These are phyloP conservation scores for Syngnathus floridae DNA, from an alignment of 2,113 vertebrate genomes.

Conservation along the genomic window DNA sequence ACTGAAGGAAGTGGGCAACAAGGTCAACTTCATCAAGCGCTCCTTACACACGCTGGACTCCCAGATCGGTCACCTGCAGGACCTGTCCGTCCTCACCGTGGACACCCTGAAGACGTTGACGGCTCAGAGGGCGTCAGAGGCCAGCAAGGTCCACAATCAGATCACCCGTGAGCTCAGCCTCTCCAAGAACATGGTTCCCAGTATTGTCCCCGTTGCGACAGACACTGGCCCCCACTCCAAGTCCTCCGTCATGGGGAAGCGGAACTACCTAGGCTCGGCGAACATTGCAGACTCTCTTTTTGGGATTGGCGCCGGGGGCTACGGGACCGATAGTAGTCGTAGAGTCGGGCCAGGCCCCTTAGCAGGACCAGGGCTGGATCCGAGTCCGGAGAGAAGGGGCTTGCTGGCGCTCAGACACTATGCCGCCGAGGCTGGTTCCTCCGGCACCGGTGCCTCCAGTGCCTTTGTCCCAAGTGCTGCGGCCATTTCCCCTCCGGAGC, in stretches of 20 bases:
- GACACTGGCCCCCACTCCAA: conserved; percentile 79
- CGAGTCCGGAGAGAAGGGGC: conserved; percentile 72
- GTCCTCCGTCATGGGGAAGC: conserved; percentile 83
- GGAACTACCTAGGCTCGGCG: conserved; percentile 78
- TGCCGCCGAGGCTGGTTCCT: conserved; percentile 83
- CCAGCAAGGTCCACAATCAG: conserved; percentile 95
- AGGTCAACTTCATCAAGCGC: conserved; percentile 96
- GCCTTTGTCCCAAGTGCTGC: conserved; percentile 55
- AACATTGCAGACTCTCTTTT: conserved; percentile 84
- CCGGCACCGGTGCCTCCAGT: conserved; percentile 77
- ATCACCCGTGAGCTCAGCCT: conserved; percentile 93
- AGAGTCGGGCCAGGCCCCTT: conserved; percentile 52
- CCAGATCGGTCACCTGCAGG: conserved; percentile 97
- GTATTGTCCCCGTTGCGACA: conserved; percentile 76
- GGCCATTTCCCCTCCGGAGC: conserved; percentile 73
- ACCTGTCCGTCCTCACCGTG: conserved; percentile 92
- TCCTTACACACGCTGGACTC: conserved; percentile 95
- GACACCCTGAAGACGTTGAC: conserved; percentile 98
- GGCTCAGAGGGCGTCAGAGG: conserved; percentile 93
- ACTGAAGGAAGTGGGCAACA: conserved; percentile 94
- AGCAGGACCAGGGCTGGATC: conserved; percentile 47
- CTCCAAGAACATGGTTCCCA: conserved; percentile 91
- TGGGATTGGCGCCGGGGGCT: conserved; percentile 64
- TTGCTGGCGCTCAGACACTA: conserved; percentile 54
- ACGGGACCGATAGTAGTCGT: conserved; percentile 40